Base-by-base conservation (phyloP, 2,888 invertebrate genomes). In the Aporophyla lueneburgensis region DNA sequence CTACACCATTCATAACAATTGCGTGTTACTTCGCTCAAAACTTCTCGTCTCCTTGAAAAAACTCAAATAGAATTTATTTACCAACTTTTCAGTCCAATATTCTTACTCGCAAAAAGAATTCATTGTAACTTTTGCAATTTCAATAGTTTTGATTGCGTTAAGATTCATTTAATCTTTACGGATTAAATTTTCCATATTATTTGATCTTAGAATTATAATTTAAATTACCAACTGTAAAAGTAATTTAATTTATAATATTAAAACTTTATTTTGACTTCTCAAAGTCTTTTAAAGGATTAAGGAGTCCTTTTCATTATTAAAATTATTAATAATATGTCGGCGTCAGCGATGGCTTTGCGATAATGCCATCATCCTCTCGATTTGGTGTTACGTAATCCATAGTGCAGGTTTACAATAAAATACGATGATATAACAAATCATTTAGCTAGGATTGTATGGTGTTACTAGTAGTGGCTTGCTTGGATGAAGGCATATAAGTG, bases 71-170 rank as follows among this genome's bases (percentile, higher is more conserved):
- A 76, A 68, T 62, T 85, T 77, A 83, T 77, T 84, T 58, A 58
- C 19, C 2, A 80, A 84, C 62, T 76, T 76, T 74, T 59, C 3
- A 56, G 46, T 63, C 24, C 19, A 74, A 83, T 59, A 66, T 73
- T 74, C 53, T 53, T 74, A 46, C n/a, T 78, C 12, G 9, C 16
- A 66, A 68, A 71, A 74, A 78, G 43, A 46, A 85, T 63, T 68
- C 66, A 68, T 77, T 72, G 74, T 54, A 86, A 80, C 78, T 86
- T 83, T 86, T 43, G 27, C 56, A 80, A 80, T 81, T 75, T 67
- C 65, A 77, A 58, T 74, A 71, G 72, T 77, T 86, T 61, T 74
- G 65, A 79, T 79, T 62, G 63, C 62, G n/a, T 80, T 73, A 59
- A 71, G 68, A 70, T 83, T 59, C 66, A 83, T 75, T 62, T 82